These are phyloP conservation scores for Trypoxylon attenuatum DNA, from an alignment of 2,888 invertebrate genomes.

Conservation along the genomic window DNA sequence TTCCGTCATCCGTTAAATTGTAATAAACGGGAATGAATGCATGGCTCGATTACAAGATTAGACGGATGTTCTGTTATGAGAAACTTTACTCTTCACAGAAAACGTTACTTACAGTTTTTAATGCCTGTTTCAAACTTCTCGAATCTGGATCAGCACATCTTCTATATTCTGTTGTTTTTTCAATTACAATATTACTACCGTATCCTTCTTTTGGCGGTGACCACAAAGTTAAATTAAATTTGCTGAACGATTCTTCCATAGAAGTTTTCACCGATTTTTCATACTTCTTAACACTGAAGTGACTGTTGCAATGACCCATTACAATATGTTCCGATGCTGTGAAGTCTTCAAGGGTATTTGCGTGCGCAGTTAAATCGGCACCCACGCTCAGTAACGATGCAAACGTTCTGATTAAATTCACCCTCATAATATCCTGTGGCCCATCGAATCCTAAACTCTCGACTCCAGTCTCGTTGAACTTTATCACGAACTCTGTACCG, in stretches of 20 bases:
- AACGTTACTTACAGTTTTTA: too few relatives aligned
- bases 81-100: neutral
- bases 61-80: neutral
- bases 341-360: constrained; percentile 36
- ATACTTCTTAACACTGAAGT: constrained; percentile 16
- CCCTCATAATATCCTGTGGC: neutral
- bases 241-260: neutral
- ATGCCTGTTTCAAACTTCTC: too few relatives aligned
- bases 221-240: neutral
- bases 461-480: constrained; percentile 50
- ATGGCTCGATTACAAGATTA: neutral
- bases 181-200: too few relatives aligned
- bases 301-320: constrained; percentile 46
- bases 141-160: too few relatives aligned
- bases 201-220: too few relatives aligned
- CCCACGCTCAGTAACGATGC: constrained; percentile 51
- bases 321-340: constrained; percentile 39
- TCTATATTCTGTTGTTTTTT: too few relatives aligned
- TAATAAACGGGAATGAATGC: neutral
- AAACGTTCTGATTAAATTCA: constrained; percentile 46
- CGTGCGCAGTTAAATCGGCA: constrained; percentile 36
- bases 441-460: constrained; percentile 29
- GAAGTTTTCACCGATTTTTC: neutral
- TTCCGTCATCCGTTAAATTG: too few relatives aligned
- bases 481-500: constrained; percentile 41